Percentiles rank a stretch among this genome's conserved stretches.
These are phyloP conservation scores for Podarcis siculus DNA, from an alignment of 2,797 vertebrate species.

Conservation along the genomic window DNA sequence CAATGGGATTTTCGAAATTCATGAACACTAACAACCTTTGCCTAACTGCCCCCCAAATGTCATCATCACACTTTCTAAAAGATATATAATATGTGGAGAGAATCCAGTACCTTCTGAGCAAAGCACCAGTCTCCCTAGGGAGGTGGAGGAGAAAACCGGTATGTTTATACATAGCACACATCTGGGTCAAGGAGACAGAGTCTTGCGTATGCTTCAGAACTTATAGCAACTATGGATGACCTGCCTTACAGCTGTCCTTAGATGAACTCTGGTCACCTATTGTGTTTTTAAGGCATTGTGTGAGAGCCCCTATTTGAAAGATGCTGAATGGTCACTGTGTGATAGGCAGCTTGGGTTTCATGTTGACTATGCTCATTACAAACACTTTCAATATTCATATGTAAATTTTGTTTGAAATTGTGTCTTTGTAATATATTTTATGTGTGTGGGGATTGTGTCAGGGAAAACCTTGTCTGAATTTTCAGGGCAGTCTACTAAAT, in stretches of 20 bases:
- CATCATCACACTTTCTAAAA: neutral
- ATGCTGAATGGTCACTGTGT: neutral
- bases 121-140: neutral
- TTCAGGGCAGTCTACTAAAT: neutral
- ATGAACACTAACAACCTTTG: neutral
- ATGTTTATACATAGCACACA: neutral
- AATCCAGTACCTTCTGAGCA: neutral
- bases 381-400: neutral
- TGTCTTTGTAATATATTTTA: too few species aligned
- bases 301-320: neutral
- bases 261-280: neutral
- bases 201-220: neutral
- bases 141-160: neutral
- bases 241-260: neutral
- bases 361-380: neutral
- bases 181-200: neutral
- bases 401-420: neutral
- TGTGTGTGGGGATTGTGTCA: neutral
- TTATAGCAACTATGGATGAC: neutral
- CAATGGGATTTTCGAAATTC: neutral
- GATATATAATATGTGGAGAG: neutral
- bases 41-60: neutral
- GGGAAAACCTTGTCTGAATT: rapidly evolving
- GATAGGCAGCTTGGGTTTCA: too few species aligned
- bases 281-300: neutral